phyloP scores from a whole-genome alignment of 2,113 vertebrate species.

The Zosterops pallidus region DNA sequence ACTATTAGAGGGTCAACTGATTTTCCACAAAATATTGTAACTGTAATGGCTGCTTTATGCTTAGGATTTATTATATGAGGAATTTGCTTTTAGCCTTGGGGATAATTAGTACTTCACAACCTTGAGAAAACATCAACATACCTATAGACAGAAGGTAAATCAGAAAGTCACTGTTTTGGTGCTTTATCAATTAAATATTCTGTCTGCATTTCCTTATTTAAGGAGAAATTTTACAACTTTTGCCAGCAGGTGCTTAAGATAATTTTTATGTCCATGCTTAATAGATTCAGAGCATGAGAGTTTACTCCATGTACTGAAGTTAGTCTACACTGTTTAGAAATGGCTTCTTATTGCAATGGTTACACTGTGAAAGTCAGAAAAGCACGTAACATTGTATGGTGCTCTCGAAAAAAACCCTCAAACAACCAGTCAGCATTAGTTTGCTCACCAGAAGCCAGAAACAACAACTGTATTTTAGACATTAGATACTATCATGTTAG shows the following conservation, averaged over 20 bases:
- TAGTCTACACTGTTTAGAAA: not conserved
- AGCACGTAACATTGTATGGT: not conserved
- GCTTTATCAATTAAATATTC: not conserved
- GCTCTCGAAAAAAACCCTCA: not conserved
- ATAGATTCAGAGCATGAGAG: not conserved
- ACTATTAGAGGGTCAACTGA: not conserved
- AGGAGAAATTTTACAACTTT: not conserved
- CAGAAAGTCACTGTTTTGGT: not conserved
- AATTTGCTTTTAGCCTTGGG: not conserved
- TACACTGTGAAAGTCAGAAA: not conserved
- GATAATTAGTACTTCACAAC: not conserved
- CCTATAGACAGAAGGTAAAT: not conserved
- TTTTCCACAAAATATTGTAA: not conserved
- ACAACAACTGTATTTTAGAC: not conserved
- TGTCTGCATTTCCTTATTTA: not conserved
- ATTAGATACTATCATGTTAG: not conserved
- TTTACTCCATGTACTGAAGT: not conserved
- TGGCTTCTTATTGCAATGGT: not conserved
- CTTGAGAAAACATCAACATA: not conserved
- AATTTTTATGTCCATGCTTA: not conserved
- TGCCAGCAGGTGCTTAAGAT: rapidly evolving
- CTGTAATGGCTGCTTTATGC: not conserved
- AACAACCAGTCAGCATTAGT: not conserved
- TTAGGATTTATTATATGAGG: not conserved
- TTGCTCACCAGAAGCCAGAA: not conserved